Evolutionary conservation across 2,888 invertebrate genomes (phyloP).

Genomic region (Cephonodes hylas): DNA sequence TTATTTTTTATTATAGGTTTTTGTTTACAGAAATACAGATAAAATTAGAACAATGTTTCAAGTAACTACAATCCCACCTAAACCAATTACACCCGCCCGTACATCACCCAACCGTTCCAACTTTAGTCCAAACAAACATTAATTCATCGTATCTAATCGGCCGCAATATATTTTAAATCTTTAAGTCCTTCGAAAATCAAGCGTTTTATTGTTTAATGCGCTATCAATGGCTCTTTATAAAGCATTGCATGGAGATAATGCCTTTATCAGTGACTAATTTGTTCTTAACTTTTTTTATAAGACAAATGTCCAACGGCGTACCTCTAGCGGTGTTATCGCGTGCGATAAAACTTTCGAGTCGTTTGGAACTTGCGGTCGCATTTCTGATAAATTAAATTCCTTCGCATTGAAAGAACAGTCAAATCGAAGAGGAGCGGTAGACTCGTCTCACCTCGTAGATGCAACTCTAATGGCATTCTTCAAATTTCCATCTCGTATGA

Average conservation of each 20-base stretch:
- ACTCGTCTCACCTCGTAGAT: conserved; percentile 14
- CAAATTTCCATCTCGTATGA: not conserved
- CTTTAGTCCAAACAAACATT: not conserved
- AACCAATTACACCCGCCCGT: not conserved
- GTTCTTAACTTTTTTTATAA: conserved; percentile 23
- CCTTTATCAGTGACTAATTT: conserved; percentile 17
- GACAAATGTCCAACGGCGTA: conserved; percentile 34
- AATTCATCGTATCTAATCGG: conserved; percentile 1
- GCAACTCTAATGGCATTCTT: conserved; percentile 2
- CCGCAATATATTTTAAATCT: not conserved
- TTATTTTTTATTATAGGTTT: not conserved
- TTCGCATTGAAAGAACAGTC: conserved; percentile 39
- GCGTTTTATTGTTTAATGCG: conserved; percentile 6
- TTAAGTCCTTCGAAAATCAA: not conserved
- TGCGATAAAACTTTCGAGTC: conserved; percentile 46
- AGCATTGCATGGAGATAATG: conserved; percentile 13
- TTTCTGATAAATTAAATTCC: conserved; percentile 51
- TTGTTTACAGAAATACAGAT: not conserved
- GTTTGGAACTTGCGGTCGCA: conserved; percentile 30
- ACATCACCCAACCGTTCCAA: not conserved
- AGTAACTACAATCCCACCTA: not conserved
- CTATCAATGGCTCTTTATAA: conserved; percentile 10
- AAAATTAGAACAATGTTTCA: not conserved
- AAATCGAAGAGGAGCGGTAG: conserved; percentile 26
- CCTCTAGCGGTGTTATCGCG: conserved; percentile 39